Evolutionary conservation across 1,140 invertebrate genomes (phyloP).

Genomic region (Tetramorium simillimum): DNA sequence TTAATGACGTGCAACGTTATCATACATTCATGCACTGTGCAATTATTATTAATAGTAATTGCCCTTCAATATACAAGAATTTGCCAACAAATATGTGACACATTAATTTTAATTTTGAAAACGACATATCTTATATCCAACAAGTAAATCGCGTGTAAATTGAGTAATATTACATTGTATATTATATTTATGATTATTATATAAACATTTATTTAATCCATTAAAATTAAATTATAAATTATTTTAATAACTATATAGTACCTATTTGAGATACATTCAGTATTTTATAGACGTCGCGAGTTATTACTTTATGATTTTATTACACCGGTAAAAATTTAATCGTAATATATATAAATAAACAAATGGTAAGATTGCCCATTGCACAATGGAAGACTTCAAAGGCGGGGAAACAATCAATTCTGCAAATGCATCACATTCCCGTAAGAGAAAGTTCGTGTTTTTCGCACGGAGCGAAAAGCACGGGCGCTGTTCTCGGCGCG

Average conservation of each 20-base stretch:
- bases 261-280: not conserved
- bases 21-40: not conserved
- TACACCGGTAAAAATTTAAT: not conserved
- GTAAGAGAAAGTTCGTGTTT: constrained; percentile 59
- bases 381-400: constrained; percentile 20
- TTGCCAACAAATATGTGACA: not conserved
- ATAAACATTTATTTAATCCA: not conserved
- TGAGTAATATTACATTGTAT: not conserved
- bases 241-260: not conserved
- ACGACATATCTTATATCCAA: not conserved
- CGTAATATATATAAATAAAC: not conserved
- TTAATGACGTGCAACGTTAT: not conserved
- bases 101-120: not conserved
- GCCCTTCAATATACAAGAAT: not conserved
- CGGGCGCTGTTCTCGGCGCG: not conserved
- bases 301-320: not conserved
- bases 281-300: not conserved
- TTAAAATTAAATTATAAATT: not conserved
- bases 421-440: constrained; percentile 40
- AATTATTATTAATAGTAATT: not conserved
- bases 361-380: not conserved
- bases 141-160: not conserved
- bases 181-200: constrained; percentile 6
- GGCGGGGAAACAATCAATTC: constrained; percentile 46
- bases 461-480: constrained; percentile 38